Evolutionary conservation across 2,888 invertebrate genomes (phyloP).

Genomic region (Aporophyla nigra): DNA sequence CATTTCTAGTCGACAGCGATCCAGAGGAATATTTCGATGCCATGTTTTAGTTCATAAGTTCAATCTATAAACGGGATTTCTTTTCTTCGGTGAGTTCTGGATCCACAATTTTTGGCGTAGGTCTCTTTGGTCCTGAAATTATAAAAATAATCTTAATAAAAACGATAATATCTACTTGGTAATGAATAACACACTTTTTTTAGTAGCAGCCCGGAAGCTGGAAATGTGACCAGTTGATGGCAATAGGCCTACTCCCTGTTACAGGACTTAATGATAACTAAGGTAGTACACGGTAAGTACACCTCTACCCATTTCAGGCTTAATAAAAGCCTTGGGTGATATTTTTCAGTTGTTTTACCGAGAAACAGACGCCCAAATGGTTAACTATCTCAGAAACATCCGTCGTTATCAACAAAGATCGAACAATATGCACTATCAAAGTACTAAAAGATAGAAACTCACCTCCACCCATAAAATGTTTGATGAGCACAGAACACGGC

Average conservation of each 20-base stretch:
- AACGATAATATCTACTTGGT: not conserved
- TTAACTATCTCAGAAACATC: not conserved
- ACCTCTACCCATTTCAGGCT: not conserved
- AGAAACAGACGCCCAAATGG: not conserved
- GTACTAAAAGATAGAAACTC: slow-evolving; percentile 44
- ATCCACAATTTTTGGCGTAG: slow-evolving; percentile 12
- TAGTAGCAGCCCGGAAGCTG: no score
- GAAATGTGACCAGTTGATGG: not conserved
- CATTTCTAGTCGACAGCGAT: no score
- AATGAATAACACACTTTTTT: no score
- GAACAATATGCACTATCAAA: no score
- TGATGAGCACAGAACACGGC: slow-evolving; percentile 79
- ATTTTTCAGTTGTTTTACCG: not conserved
- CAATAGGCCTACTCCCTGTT: not conserved
- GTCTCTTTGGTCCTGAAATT: slow-evolving; percentile 46
- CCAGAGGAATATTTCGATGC: no score
- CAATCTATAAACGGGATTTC: slow-evolving; percentile 23
- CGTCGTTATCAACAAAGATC: not conserved
- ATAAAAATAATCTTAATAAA: not conserved
- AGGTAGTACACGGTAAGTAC: not conserved
- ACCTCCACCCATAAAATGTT: slow-evolving; percentile 77
- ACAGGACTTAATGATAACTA: not conserved
- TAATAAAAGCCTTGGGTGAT: not conserved
- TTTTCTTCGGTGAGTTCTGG: slow-evolving; percentile 27
- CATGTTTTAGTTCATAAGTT: no score